Evolutionary conservation across 2,113 vertebrate species (phyloP).

Genomic region (Phocoena sinus): DNA sequence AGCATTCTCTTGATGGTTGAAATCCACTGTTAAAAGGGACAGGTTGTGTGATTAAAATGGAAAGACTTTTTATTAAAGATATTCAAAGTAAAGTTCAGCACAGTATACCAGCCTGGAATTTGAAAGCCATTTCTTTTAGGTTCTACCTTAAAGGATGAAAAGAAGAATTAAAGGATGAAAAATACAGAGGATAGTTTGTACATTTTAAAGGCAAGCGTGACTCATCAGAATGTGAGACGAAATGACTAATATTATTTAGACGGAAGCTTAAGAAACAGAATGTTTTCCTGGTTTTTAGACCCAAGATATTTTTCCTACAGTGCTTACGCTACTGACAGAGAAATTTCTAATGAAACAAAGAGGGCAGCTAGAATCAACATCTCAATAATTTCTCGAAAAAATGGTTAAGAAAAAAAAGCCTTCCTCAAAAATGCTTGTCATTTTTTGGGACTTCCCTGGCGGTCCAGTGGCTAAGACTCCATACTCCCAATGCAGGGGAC

Average conservation of each 20-base stretch:
- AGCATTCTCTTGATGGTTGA: not conserved
- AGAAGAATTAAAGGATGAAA: not conserved
- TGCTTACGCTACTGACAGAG: not conserved
- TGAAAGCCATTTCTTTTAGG: not conserved
- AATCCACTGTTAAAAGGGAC: not conserved
- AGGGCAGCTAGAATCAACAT: not conserved
- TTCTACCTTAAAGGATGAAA: slow-evolving; percentile 15
- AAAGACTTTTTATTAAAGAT: slow-evolving; percentile 2
- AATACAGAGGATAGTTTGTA: not conserved
- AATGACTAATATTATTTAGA: slow-evolving; percentile 20
- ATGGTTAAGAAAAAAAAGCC: not conserved
- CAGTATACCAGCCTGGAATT: not conserved
- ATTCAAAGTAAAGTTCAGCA: not conserved
- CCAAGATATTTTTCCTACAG: not conserved
- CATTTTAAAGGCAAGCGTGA: slow-evolving; percentile 10
- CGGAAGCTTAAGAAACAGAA: not conserved
- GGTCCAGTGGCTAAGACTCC: no score
- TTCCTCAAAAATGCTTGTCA: not conserved
- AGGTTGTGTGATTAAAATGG: not conserved
- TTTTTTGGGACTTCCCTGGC: no score
- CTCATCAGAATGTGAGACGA: not conserved
- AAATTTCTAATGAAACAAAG: slow-evolving; percentile 1
- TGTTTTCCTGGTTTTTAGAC: not conserved
- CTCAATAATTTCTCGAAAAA: not conserved
- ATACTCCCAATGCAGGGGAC: no score